Evolutionary conservation across 2,888 invertebrate species (phyloP), one percentile per base, ranked within the genome.

Genomic region (Polia nebulosa): DNA sequence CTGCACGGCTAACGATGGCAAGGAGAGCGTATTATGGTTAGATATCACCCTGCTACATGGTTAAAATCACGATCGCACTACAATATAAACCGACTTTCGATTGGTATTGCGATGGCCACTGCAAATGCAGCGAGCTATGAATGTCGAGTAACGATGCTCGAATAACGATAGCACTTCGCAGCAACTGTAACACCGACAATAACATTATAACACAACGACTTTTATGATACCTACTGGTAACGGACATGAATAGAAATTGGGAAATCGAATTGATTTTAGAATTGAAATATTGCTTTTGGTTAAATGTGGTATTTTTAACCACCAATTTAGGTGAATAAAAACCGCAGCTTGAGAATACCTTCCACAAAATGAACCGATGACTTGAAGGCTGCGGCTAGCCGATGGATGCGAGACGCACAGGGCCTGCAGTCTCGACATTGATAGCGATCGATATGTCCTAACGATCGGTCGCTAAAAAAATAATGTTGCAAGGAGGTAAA

Each of bases 51-150:
- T 72, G 27, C 53, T 58, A 63, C 73, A 62, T 56, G 27, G 22
- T 56, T 63, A 76, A 57, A 76, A 76, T 60, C 39, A 58, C 51
- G 44, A 69, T 61, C 45, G 49, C 52, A 47, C 36, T 58, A 52
- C 41, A 55, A 71, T 64, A 61, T 53, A 71, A 61, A 76, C 63
- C 20, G 71, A 66, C 63, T 69, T 69, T 36, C 63, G 41, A 81
- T 79, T 58, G 65, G 61, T 55, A 66, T 75, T 49, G 71, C 34
- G 45, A 51, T 41, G 32, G 34, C 45, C 58, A 53, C 51, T 76
- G 65, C 64, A 64, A 64, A 75, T 68, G 70, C 76, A 77, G 72
- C 62, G 69, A 80, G 71, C 71, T 60, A 80, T 80, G 67, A 69
- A 68, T 64, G 57, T 58, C 56, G 57, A 65, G 44, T 75, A 80